A percentile compares a stretch with the other conserved stretches of the same genome.
These are phyloP conservation scores for Lycorma delicatula DNA, from an alignment of 1,140 invertebrate species.

Conservation along the genomic window DNA sequence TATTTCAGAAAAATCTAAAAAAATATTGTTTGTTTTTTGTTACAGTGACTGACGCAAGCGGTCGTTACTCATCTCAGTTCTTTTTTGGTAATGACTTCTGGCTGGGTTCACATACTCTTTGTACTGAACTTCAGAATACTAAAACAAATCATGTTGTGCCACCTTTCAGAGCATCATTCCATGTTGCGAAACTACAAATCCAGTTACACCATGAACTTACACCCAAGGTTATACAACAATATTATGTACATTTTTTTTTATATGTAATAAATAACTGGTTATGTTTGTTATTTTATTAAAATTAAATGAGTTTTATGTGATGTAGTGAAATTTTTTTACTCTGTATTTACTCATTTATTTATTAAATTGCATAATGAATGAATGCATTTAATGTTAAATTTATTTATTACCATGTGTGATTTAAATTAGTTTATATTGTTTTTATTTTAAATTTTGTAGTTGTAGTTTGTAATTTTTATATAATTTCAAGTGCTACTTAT, in stretches of 20 bases:
- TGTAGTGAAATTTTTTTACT: background rate
- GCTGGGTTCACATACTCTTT: slow-evolving; percentile 61
- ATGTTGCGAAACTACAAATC: slow-evolving; percentile 54
- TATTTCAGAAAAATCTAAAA: no score
- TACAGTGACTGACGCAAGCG: slow-evolving; percentile 70
- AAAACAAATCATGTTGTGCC: slow-evolving; percentile 43
- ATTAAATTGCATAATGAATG: background rate
- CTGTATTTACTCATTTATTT: no score
- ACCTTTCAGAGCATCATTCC: slow-evolving; percentile 52
- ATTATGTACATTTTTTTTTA: slow-evolving; percentile 26
- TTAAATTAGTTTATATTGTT: no score
- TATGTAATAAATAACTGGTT: background rate
- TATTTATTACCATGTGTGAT: no score
- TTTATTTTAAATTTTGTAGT: no score
- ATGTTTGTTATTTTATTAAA: background rate
- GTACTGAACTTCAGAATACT: slow-evolving; percentile 34
- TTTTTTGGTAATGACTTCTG: slow-evolving; percentile 76
- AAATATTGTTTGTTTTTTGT: slow-evolving; percentile 7
- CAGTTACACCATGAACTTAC: slow-evolving; percentile 49
- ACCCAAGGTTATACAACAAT: slow-evolving; percentile 53
- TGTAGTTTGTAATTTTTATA: no score
- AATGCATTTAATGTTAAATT: no score
- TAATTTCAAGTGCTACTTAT: no score
- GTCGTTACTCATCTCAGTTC: slow-evolving; percentile 68
- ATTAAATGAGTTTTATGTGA: background rate